phyloP scores from a whole-genome alignment of 1,140 invertebrate species.

The Heliconius nattereri region DNA sequence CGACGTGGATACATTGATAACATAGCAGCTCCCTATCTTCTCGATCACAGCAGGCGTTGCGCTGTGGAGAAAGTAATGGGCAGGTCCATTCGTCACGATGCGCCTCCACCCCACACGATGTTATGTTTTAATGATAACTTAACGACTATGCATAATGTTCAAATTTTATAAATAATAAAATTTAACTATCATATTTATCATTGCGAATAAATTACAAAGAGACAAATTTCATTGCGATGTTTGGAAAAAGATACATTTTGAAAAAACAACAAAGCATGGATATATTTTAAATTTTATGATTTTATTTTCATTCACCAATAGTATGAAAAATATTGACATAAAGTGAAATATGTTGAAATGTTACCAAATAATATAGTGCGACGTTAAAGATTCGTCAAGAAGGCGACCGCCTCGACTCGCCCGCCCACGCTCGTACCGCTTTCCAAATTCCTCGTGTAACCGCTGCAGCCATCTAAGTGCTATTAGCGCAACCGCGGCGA shows the following conservation, averaged over 20 bases:
- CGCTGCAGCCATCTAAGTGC: conserved; percentile 63
- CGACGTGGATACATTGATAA: conserved; percentile 46
- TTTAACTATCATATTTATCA: background rate
- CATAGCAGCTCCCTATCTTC: conserved; percentile 50
- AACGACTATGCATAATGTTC: conserved; percentile 18
- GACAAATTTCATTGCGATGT: background rate
- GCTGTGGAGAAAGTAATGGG: conserved; percentile 64
- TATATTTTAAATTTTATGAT: too few relatives aligned
- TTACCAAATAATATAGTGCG: conserved; percentile 71
- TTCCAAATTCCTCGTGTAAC: conserved; percentile 77
- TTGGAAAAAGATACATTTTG: background rate
- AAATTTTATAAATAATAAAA: background rate
- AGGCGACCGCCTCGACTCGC: conserved; percentile 62
- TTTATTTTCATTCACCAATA: background rate
- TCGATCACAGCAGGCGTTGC: conserved; percentile 60
- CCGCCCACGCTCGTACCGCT: conserved; percentile 75
- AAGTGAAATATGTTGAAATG: conserved; percentile 58
- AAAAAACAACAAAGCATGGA: background rate
- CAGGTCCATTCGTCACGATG: conserved; percentile 57
- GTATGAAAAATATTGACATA: conserved; percentile 42
- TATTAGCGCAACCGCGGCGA: conserved; percentile 21
- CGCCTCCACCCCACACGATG: conserved; percentile 64
- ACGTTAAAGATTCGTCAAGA: conserved; percentile 74
- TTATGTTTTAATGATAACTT: conserved; percentile 43
- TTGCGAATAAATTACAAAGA: background rate